Evolutionary conservation across 1,140 invertebrate genomes (phyloP).

Genomic region (Drosophila kanapiae): DNA sequence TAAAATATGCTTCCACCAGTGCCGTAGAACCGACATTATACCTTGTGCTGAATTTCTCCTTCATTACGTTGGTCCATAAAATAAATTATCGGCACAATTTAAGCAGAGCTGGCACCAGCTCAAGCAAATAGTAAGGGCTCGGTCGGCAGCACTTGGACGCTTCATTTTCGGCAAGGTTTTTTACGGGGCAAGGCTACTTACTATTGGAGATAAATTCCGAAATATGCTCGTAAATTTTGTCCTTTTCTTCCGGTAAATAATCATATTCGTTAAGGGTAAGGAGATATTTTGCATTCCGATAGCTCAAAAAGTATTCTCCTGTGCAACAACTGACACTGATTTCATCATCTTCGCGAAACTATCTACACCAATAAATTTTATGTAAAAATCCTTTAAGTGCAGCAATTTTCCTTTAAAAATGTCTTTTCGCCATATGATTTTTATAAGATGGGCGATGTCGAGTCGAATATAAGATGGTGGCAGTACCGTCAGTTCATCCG

Average conservation of each 20-base stretch:
- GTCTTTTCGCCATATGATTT: constrained; percentile 1
- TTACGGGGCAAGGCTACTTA: no score
- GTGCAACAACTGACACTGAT: background rate
- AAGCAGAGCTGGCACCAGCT: background rate
- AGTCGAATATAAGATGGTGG: constrained; percentile 6
- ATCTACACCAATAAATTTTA: background rate
- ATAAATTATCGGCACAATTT: constrained; percentile 2
- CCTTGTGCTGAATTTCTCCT: background rate
- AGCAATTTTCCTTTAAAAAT: constrained; percentile 1
- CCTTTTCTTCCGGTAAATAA: background rate
- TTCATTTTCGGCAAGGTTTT: background rate
- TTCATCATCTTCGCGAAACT: background rate
- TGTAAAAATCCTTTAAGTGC: background rate
- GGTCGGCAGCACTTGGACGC: background rate
- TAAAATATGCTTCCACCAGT: constrained; percentile 4
- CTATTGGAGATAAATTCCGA: background rate
- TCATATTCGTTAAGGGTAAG: background rate
- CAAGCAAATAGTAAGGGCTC: background rate
- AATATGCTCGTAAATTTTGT: background rate
- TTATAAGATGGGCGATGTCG: constrained; percentile 3
- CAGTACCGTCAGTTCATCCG: background rate
- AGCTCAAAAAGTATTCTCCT: background rate
- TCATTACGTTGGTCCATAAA: background rate
- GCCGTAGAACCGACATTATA: constrained; percentile 7
- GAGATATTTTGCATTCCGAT: background rate